Percentiles rank a stretch among this genome's conserved stretches.
These are phyloP conservation scores for Rhingia campestris DNA, from an alignment of 2,888 invertebrate genomes.

Conservation along the genomic window DNA sequence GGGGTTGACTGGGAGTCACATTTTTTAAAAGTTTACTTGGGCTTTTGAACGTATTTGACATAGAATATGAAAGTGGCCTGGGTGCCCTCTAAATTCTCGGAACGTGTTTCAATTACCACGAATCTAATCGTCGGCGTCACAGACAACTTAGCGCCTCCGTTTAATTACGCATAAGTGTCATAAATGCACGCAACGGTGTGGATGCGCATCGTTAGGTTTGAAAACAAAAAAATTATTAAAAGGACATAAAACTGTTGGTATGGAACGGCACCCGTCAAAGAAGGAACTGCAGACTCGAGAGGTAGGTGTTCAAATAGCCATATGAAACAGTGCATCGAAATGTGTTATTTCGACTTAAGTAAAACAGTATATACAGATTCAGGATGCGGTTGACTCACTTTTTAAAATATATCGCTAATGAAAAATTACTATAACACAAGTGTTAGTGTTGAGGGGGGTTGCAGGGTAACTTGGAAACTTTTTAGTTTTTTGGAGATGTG, in stretches of 20 bases:
- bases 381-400: constrained; percentile 4
- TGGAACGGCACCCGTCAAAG: constrained; percentile 5
- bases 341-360: neutral
- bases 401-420: neutral
- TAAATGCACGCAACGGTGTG: constrained; percentile 56
- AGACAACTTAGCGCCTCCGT: constrained; percentile 65
- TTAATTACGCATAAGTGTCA: constrained; percentile 67
- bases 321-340: neutral
- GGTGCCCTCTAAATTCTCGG: constrained; percentile 24
- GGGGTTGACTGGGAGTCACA: constrained; percentile 72
- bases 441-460: too few relatives aligned
- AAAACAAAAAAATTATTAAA: constrained; percentile 36
- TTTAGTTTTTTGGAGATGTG: too few relatives aligned
- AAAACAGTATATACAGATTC: neutral
- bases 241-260: constrained; percentile 20
- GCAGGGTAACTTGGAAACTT: too few relatives aligned
- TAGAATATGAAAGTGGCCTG: neutral
- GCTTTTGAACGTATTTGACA: neutral
- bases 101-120: constrained; percentile 59
- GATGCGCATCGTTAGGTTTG: constrained; percentile 48
- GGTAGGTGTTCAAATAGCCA: neutral
- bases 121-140: constrained; percentile 66
- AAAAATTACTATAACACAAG: too few relatives aligned
- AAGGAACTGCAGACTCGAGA: neutral
- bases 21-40: constrained; percentile 31